Base-by-base conservation (phyloP, 1,140 invertebrate genomes). In the Whitmania pigra region DNA sequence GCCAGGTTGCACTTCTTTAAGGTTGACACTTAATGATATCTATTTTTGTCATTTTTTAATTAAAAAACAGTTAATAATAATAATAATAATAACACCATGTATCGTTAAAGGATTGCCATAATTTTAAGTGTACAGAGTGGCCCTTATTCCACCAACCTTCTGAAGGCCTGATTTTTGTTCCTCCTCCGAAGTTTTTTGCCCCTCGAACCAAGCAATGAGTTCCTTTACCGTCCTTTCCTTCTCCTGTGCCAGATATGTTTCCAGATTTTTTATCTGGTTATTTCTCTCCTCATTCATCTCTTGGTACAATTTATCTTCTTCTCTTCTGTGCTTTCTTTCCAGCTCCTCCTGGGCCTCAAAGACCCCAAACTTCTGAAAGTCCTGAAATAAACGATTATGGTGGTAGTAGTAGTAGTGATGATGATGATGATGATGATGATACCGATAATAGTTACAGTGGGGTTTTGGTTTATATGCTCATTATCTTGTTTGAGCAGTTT, bases 231-330 rank as follows among this genome's bases (percentile, higher is more conserved):
- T 78, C 49, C 75, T 75, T 20, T 81, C 79, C 72, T 79, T 78
- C 71, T 81, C 79, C 17, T 73, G 73, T 71, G 77, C 74, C 57
- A 81, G 71, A 63, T 78, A 76, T 11, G 76, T 75, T 73, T 81
- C 79, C 75, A 80, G 68, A 7, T 73, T 69, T 25, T 76, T 73
- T 11, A 80, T 71, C 68, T 77, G 76, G 25, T 73, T 75, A 71
- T 78, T 72, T 29, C 79, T 76, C 63, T 81, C 78, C 31, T 75
- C 74, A 31, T 73, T 72, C 13, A 81, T 77, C 69, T 78, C 76
- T 29, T 75, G 74, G 71, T 81, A 81, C n/a, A 81, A 73, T 40
- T 74, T 68, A 66, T 81, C 80, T 67, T 81, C 80, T 69, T 80
- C 79, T 20, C 75, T 73, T 55, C 78, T 78, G 70, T 81, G 80